A percentile compares a stretch with the other conserved stretches of the same genome.
These are phyloP conservation scores for Entomobrya multifasciata DNA, from an alignment of 2,888 invertebrate genomes.

Conservation along the genomic window DNA sequence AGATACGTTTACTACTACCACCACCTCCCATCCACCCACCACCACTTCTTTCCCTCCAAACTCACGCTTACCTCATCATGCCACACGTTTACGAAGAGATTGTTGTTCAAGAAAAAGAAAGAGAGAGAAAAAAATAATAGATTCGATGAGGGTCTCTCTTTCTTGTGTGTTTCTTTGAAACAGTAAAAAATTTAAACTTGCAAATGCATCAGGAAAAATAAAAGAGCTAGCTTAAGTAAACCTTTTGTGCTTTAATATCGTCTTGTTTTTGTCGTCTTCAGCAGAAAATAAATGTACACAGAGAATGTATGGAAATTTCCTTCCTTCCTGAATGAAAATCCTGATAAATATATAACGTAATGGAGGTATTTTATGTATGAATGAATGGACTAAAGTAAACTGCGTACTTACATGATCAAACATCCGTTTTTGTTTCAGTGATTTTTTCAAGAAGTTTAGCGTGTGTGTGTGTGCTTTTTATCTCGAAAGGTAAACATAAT, in stretches of 20 bases:
- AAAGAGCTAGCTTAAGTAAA: constrained; percentile 40
- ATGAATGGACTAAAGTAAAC: too few relatives aligned
- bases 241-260: constrained; percentile 30
- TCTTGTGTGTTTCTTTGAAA: neutral
- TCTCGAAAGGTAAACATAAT: constrained; percentile 26
- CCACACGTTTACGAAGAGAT: neutral
- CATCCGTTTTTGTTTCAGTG: neutral
- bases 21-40: neutral
- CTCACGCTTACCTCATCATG: neutral
- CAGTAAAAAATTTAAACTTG: constrained; percentile 42
- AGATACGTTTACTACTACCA: constrained; percentile 2
- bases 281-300: neutral
- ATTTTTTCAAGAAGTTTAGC: constrained; percentile 9
- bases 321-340: constrained; percentile 11
- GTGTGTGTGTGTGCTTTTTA: constrained; percentile 26
- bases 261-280: constrained; percentile 9
- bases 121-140: neutral
- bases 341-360: constrained; percentile 20
- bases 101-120: neutral
- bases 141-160: constrained; percentile 16
- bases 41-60: neutral
- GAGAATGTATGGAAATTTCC: constrained; percentile 29
- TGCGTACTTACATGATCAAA: neutral
- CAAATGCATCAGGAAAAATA: constrained; percentile 26
- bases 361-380: too few relatives aligned